phyloP scores from a whole-genome alignment of 1,140 invertebrate species.

The Drosophila mauritiana region DNA sequence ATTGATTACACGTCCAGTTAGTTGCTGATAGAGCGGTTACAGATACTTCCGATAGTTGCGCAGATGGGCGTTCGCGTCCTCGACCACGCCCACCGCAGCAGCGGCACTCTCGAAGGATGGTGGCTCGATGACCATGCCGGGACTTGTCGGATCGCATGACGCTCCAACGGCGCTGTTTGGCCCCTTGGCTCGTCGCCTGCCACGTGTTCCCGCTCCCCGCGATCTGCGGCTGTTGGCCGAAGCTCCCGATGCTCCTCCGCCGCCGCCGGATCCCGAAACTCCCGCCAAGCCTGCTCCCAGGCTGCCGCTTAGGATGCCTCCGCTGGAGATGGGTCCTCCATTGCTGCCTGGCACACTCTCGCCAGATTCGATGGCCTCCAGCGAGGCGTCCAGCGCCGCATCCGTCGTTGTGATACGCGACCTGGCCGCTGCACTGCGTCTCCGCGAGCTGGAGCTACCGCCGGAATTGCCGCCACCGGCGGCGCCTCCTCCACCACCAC shows the following conservation, averaged over 20 bases:
- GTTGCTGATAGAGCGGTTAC: conserved; percentile 59
- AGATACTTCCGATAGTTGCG: conserved; percentile 84
- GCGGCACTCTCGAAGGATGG: conserved; percentile 83
- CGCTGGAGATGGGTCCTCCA: conserved; percentile 10
- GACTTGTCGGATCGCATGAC: conserved; percentile 69
- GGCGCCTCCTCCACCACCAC: conserved; percentile 32
- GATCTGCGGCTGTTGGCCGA: conserved; percentile 44
- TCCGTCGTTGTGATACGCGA: conserved; percentile 67
- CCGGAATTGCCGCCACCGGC: conserved; percentile 15
- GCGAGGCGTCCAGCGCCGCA: conserved; percentile 68
- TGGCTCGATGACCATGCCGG: conserved; percentile 71
- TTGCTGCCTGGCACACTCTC: conserved; percentile 50
- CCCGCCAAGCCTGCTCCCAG: conserved; percentile 15
- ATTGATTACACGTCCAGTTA: conserved; percentile 9
- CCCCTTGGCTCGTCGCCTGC: conserved; percentile 68
- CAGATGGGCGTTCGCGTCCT: conserved; percentile 75
- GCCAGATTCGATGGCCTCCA: conserved; percentile 72
- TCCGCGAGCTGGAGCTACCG: conserved; percentile 42
- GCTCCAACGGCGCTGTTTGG: conserved; percentile 13
- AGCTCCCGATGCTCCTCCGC: conserved; percentile 10
- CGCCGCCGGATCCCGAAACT: neutral
- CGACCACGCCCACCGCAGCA: conserved; percentile 73
- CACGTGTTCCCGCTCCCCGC: conserved; percentile 71
- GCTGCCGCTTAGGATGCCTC: conserved; percentile 24
- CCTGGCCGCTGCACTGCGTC: conserved; percentile 61